Evolutionary conservation across 2,113 vertebrate genomes (phyloP).

Genomic region (Elephas maximus): DNA sequence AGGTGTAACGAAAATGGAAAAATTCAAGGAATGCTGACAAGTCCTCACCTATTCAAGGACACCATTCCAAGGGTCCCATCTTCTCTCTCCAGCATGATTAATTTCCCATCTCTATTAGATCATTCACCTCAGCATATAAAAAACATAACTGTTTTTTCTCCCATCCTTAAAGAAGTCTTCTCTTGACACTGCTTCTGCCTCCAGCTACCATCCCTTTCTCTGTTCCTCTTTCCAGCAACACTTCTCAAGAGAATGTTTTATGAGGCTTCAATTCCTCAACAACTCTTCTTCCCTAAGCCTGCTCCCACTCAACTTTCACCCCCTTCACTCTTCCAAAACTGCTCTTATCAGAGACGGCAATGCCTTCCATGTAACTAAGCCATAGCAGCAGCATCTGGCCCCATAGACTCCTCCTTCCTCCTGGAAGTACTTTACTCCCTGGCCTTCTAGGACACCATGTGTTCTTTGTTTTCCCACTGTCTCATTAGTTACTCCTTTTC

Average conservation of each 20-base stretch:
- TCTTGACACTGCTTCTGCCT: neutral
- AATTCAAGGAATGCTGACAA: neutral
- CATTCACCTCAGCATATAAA: neutral
- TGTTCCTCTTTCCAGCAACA: neutral
- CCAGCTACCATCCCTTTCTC: neutral
- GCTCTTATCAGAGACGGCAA: too few species aligned
- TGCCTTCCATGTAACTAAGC: neutral
- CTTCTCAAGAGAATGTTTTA: neutral
- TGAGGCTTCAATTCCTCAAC: neutral
- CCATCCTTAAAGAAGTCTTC: neutral
- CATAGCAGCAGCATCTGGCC: neutral
- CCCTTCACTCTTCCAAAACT: neutral
- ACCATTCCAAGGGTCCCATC: neutral
- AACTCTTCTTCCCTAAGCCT: too few species aligned
- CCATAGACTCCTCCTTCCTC: neutral
- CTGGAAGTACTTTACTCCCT: neutral
- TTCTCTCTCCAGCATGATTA: neutral
- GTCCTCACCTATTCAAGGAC: neutral
- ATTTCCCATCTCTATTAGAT: neutral
- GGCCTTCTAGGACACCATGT: too few species aligned
- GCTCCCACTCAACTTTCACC: neutral
- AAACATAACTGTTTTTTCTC: neutral
- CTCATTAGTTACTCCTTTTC: neutral
- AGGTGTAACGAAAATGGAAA: neutral
- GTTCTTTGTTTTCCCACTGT: neutral